Percentiles rank a stretch among this genome's conserved stretches.
Evolutionary conservation across 2,888 invertebrate genomes (phyloP).

Genomic region (Nymphalis urticae): DNA sequence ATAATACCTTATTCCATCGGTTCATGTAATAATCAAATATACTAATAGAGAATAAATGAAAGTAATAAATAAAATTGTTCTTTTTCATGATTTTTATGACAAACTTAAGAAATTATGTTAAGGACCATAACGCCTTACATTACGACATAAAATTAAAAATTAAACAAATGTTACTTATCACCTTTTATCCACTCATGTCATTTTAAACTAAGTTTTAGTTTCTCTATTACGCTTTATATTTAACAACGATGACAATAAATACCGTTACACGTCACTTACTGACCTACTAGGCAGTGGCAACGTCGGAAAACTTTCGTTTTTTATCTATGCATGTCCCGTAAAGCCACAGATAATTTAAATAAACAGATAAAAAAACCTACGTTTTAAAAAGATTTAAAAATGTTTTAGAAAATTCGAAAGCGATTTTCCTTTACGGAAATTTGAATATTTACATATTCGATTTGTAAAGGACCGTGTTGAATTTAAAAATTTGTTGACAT

Average conservation of each 20-base stretch:
- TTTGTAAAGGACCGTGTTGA: not conserved
- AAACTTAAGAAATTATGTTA: too few species aligned
- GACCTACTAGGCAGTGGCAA: not conserved
- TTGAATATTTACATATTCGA: constrained; percentile 43
- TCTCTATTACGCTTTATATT: not conserved
- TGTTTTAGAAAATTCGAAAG: constrained; percentile 29
- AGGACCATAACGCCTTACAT: too few species aligned
- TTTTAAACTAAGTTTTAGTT: too few species aligned
- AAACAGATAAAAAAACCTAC: constrained; percentile 10
- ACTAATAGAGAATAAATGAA: too few species aligned
- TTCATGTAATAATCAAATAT: too few species aligned
- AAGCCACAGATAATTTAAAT: constrained; percentile 38
- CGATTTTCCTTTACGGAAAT: constrained; percentile 45
- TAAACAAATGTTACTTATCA: too few species aligned
- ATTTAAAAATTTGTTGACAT: not conserved
- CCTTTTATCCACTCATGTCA: too few species aligned
- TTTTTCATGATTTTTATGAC: too few species aligned
- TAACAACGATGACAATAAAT: not conserved
- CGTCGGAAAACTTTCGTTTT: constrained; percentile 45
- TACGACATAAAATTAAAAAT: too few species aligned
- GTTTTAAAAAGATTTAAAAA: constrained; percentile 26
- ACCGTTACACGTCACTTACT: constrained; percentile 2
- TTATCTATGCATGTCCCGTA: constrained; percentile 56
- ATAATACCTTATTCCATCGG: too few species aligned
- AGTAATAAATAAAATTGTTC: too few species aligned